phyloP scores from a whole-genome alignment of 2,888 invertebrate species.

The Eristalinus sepulchralis region DNA sequence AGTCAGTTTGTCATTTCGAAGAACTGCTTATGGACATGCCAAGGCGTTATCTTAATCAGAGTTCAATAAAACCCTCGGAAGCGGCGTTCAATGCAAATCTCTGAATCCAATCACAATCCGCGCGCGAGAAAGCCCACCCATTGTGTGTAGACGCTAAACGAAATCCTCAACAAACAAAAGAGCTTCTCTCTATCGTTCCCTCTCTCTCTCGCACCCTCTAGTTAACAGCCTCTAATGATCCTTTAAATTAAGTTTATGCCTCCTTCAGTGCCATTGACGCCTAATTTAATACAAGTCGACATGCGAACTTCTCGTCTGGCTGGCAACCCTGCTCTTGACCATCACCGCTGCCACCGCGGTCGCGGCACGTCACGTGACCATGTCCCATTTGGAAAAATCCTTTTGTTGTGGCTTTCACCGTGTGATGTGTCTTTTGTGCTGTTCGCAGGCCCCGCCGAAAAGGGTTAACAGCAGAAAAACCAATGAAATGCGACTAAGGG shows the following conservation, averaged over 20 bases:
- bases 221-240: conserved; percentile 67
- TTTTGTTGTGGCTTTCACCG: conserved; percentile 50
- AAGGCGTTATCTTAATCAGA: conserved; percentile 46
- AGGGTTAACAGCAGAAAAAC: conserved; percentile 45
- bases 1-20: conserved; percentile 40
- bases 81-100: conserved; percentile 54
- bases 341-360: conserved; percentile 16
- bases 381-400: conserved; percentile 60
- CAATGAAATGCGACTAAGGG: conserved; percentile 27
- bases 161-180: conserved; percentile 49
- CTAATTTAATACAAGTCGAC: conserved; percentile 66
- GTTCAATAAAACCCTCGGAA: conserved; percentile 58
- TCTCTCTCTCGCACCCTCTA: conserved; percentile 27
- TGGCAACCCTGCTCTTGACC: conserved; percentile 37
- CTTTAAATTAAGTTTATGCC: conserved; percentile 69
- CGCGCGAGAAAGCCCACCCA: conserved; percentile 1
- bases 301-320: conserved; percentile 39
- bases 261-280: conserved; percentile 57
- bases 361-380: conserved; percentile 60
- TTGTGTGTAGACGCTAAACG: conserved; percentile 18
- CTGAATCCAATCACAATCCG: conserved; percentile 55
- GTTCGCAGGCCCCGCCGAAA: conserved; percentile 28
- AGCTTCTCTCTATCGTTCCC: conserved; percentile 20
- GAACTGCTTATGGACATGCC: conserved; percentile 6
- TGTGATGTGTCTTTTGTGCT: conserved; percentile 50